A percentile compares a stretch with the other conserved stretches of the same genome.
phyloP scores from a whole-genome alignment of 2,888 invertebrate species.

The Scaptomyza cyrtandrae region DNA sequence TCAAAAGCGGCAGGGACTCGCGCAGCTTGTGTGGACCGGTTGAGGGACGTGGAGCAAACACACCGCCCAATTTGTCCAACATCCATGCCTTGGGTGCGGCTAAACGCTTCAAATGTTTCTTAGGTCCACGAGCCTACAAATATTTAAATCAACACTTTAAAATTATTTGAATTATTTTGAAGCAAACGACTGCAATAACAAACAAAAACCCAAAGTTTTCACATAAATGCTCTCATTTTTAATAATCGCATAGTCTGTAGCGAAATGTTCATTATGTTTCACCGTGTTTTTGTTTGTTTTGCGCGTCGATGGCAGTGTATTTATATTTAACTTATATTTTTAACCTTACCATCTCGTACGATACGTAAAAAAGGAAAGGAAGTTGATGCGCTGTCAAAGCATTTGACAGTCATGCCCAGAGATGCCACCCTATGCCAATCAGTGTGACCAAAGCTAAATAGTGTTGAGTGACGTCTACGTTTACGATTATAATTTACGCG shows the following conservation, averaged over 20 bases:
- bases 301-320: conserved; percentile 74
- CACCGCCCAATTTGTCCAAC: conserved; percentile 99
- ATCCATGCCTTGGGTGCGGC: conserved; percentile 99
- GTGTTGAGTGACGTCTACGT: conserved; percentile 4
- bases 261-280: conserved; percentile 28
- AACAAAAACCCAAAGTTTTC: conserved; percentile 44
- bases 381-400: conserved; percentile 72
- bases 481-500: conserved; percentile 17
- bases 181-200: conserved; percentile 36
- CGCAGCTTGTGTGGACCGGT: conserved; percentile 99
- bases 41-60: conserved; percentile 98
- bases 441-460: conserved; percentile 20
- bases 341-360: conserved; percentile 85
- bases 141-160: conserved; percentile 8
- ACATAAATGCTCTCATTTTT: conserved; percentile 46
- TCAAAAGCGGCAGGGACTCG: conserved; percentile 97
- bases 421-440: conserved; percentile 36
- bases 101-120: conserved; percentile 99
- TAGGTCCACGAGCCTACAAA: conserved; percentile 97
- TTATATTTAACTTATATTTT: conserved; percentile 58
- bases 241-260: conserved; percentile 25
- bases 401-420: conserved; percentile 53
- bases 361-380: conserved; percentile 83
- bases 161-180: conserved; percentile 4
- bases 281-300: conserved; percentile 41